Evolutionary conservation across 2,888 invertebrate genomes (phyloP), one percentile per base, ranked within the genome.

Genomic region (Pachycephus smyrnensis): DNA sequence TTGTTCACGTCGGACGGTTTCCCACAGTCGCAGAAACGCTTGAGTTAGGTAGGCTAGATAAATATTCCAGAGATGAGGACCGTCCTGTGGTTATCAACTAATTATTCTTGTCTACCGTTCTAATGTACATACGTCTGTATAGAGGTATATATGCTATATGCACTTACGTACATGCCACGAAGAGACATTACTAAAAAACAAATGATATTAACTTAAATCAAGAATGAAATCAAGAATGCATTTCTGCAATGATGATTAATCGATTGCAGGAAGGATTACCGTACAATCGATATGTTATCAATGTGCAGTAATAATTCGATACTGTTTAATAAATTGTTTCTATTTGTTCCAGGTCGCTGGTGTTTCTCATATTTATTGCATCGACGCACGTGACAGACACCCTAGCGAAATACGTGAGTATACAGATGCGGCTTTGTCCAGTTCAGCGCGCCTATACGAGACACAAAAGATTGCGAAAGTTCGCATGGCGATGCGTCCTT

Each of bases 401-500:
- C 82, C 91, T 93, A 81, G 93, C 94, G 84, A 93, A 93, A 93
- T 94, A 94, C 89, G 94, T 95, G 92, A 95, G 95, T 94, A 91
- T 69, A 36, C 23, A 23, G 76, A 68, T 31, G 12, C 71, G 31
- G 31, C 71, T 31, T 71, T 31, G 71, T 71, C 71, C 55, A 23
- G 55, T 55, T 9, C 55, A 55, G 55, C 55, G 23, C 55, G 55
- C 6, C 55, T 23, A 55, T 55, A 55, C 35, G 35, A 31, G 15
- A 71, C 68, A n/a, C 31, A 75, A 69, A 75, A 32, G 35, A 69
- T 32, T 33, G 73, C 75, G 4, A 68, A 73, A 68, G 69, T 71
- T 55, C 55, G 55, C 9, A 55, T 55, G 55, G 55, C 55, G 55
- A 55, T 55, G 55, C 55, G 55, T 55, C 55, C 55, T 71, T 71